Evolutionary conservation across 2,888 invertebrate genomes (phyloP), one percentile per base, ranked within the genome.

Genomic region (Eilema griseolum): DNA sequence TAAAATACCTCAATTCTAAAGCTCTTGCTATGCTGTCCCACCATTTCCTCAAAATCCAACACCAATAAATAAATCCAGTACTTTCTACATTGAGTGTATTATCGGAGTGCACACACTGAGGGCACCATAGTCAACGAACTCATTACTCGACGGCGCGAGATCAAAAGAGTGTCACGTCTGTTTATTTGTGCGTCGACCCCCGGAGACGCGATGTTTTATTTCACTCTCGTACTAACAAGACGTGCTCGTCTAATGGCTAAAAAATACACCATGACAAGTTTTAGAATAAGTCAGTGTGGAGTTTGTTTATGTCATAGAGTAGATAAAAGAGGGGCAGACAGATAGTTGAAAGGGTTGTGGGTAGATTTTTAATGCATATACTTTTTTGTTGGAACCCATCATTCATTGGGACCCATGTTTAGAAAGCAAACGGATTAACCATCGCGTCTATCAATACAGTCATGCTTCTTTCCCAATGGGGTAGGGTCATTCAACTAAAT

Each of bases 101-200:
- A 76, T 74, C 78, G 73, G 66, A 70, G 64, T 66, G 67, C 76
- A 76, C 71, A 77, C 67, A 73, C 28, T 57, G 64, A 41, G 57
- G 52, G 67, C 71, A 73, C 77, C 28, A 56, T 33, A 56, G 33
- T 66, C 79, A 70, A 73, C 66, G 77, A 83, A 84, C 86, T 90
- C 90, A 89, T 90, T 90, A 90, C 89, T 82, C 74, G 74, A 69
- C 61, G 66, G 60, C 59, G 28, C 61, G 82, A 78, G 86, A 85
- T 88, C 86, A 88, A 89, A 89, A 87, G 86, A 83, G 80, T 80
- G 82, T 86, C 83, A 77, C 82, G 76, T 69, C 77, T 78, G 86
- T 89, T 87, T 90, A 88, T 90, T 89, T 90, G 87, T 83, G 78
- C 76, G 74, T 64, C 77, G 65, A 69, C 77, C 73, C 73, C 81